Conservation (phyloP, 2,797 vertebrate species). For the Amphiprion clarkii region DNA sequence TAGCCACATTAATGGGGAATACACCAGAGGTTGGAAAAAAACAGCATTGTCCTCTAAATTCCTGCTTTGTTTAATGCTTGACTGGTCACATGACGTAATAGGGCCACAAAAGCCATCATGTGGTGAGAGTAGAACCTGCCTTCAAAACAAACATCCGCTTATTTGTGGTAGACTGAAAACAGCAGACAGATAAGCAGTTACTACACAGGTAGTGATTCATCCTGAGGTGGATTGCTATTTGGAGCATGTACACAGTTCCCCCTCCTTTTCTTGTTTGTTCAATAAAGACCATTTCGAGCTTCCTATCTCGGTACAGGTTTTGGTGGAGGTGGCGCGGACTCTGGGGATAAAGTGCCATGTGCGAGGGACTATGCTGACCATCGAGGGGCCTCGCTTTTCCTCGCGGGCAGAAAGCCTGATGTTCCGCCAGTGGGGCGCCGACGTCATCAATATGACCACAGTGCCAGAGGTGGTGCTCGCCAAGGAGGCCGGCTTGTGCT, state of each 20-base stretch:
- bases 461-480: slow-evolving; percentile 97
- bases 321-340: slow-evolving; percentile 90
- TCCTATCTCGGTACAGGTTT: slow-evolving; percentile 86
- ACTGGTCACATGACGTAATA: too few species aligned
- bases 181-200: not conserved
- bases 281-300: not conserved
- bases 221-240: not conserved
- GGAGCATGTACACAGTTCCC: not conserved
- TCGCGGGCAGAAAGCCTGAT: slow-evolving; percentile 93
- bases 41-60: too few species aligned
- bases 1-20: too few species aligned
- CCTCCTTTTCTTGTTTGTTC: not conserved
- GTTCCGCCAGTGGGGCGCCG: slow-evolving; percentile 95
- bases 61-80: too few species aligned
- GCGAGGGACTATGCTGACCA: slow-evolving; percentile 91
- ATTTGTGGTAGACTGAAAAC: not conserved
- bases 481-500: slow-evolving; percentile 95
- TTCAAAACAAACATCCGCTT: slow-evolving; percentile 8
- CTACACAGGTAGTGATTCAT: not conserved
- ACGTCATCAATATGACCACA: slow-evolving; percentile 98
- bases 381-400: slow-evolving; percentile 96
- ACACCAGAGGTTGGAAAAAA: not conserved
- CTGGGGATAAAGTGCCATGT: slow-evolving; percentile 92
- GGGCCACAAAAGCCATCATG: too few species aligned
- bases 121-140: not conserved